Base-by-base conservation (phyloP, 2,113 vertebrate genomes). In the Euleptes europaea region DNA sequence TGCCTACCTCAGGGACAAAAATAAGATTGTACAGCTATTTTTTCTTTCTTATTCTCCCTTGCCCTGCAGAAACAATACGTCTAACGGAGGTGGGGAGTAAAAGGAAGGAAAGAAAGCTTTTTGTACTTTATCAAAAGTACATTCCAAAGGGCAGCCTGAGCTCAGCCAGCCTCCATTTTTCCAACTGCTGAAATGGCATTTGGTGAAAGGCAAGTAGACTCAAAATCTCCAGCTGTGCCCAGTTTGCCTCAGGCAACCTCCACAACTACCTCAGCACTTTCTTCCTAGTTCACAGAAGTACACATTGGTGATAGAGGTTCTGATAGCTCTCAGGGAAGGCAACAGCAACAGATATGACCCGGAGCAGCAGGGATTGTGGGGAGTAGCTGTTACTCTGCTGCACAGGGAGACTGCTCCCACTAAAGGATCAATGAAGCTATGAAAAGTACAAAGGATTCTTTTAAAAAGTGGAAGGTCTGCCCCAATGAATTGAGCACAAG, bases 21-120 rank as follows among this genome's bases (percentile, higher is more conserved):
- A 79, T 65, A 93, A 92, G 35, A 71, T 44, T 72, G 65, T 44
- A 11, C 12, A 80, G 77, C 78, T 67, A 85, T 63, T 79, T 5
- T 91, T n/a, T 26, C 54, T 66, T 86, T 86, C 42, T 82, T 47
- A 80, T 51, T 1, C 44, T 67, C 80, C 71, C 80, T 82, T 89
- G 44, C 35, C 47, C n/a, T 88, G 54, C 69, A 84, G 87, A 83
- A 65, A 51, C 17, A 87, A 19, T 26, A 49, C n/a, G 86, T 85
- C 86, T 70, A 78, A 86, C 38, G 78, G 23, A 63, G 10, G 74
- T 49, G 63, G 40, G 66, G 47, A 47, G 33, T 5, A 10, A 33
- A 21, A 40, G 1, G 33, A 47, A 14, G 11, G 51, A 79, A 70
- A 33, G 2, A 7, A 40, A 70, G 26, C 44, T 51, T 76, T 23